A percentile compares a stretch with the other conserved stretches of the same genome.
phyloP scores from a whole-genome alignment of 30 jellyfish, hydroid and myxozoan species.

The Sanderia malayensis region DNA sequence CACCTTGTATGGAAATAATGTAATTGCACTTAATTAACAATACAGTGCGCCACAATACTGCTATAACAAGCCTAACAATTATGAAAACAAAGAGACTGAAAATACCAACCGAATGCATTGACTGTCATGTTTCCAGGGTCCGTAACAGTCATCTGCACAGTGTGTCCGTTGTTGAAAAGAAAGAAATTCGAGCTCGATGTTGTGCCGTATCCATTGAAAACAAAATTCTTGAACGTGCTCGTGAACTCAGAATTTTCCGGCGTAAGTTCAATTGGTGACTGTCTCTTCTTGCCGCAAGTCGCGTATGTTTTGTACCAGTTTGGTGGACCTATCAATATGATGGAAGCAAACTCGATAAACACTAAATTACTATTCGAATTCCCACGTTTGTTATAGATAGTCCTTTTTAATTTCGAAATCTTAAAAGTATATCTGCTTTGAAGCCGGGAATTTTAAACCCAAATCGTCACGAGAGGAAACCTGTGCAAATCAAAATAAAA shows the following conservation, averaged over 20 bases:
- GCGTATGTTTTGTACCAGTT: background rate
- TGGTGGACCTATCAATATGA: background rate
- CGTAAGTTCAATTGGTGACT: background rate
- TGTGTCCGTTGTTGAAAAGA: conserved; percentile 47
- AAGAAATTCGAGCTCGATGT: background rate
- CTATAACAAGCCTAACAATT: background rate
- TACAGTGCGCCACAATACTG: too few relatives aligned
- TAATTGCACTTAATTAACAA: too few relatives aligned
- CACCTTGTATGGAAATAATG: too few relatives aligned
- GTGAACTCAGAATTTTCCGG: background rate
- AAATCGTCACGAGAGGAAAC: too few relatives aligned
- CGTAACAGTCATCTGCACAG: conserved; percentile 26
- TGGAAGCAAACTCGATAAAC: too few relatives aligned
- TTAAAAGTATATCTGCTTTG: too few relatives aligned
- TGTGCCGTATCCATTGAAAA: conserved; percentile 39
- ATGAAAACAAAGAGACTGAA: background rate
- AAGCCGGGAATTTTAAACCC: too few relatives aligned
- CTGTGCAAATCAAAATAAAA: too few relatives aligned
- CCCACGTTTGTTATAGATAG: too few relatives aligned
- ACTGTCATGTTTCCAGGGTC: conserved; percentile 33
- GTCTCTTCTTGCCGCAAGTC: background rate
- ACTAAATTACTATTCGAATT: too few relatives aligned
- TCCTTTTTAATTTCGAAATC: too few relatives aligned
- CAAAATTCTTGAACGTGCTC: background rate
- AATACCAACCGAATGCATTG: conserved; percentile 31